Evolutionary conservation across 2,797 vertebrate genomes (phyloP), one percentile per base, ranked within the genome.

Genomic region (Ceryle rudis): DNA sequence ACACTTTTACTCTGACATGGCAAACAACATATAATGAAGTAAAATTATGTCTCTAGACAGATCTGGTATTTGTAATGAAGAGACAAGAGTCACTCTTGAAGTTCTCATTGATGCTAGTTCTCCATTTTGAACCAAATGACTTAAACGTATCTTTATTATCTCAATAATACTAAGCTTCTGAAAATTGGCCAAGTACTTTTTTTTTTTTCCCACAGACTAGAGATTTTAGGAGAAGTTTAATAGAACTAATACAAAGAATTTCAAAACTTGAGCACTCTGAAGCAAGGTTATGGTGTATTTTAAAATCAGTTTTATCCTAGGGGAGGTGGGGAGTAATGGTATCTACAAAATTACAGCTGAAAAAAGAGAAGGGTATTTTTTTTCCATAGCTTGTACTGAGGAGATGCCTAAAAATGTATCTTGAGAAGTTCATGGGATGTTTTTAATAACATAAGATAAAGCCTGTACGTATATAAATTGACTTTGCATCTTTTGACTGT

Each of bases 31-130:
- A 66, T 55, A 90, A 91, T 92, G 73, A 94, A 89, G 79, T 73
- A 93, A 91, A 90, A 71, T 73, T 85, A 81, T 46, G 37, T 95
- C 93, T 86, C 91, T 67, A 89, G 90, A 51, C 31, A 81, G 52
- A 79, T 74, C 54, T 84, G 73, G 73, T 89, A 62, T 82, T 93
- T 91, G 54, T 46, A 86, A 60, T 6, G 4, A 55, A 81, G 79
- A 86, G 58, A 61, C 58, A 62, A 46, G 67, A 83, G 62, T 90
- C 58, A 39, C 42, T 90, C 60, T 44, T 84, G 60, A 77, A 84
- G n/a, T 94, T 89, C 90, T 92, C 47, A 22, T 60, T 93, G 91
- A 57, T 73, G 80, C 44, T 86, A 21, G 22, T 89, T 83, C 55
- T 90, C 52, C 26, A 11, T 92, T 86, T 23, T 64, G 61, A 73